Percentiles rank a stretch among this genome's conserved stretches.
Evolutionary conservation across 2,888 invertebrate genomes (phyloP).

Genomic region (Schrankia costaestrigalis): DNA sequence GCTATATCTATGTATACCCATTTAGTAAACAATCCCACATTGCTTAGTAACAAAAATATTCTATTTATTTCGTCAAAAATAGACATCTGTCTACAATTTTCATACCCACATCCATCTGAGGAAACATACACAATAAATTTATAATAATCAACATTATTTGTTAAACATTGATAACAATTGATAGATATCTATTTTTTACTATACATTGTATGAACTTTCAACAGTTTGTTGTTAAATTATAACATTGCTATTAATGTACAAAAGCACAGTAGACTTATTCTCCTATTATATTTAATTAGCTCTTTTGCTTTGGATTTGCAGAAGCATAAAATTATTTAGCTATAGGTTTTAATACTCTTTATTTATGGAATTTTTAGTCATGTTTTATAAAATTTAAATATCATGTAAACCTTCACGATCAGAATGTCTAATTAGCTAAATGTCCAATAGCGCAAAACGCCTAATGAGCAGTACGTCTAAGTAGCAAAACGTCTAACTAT

Average conservation of each 20-base stretch:
- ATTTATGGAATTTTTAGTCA: no score
- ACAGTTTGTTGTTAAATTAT: conserved; percentile 60
- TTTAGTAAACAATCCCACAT: conserved; percentile 70
- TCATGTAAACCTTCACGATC: no score
- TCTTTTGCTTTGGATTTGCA: conserved; percentile 22
- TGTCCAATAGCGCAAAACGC: no score
- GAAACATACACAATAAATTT: conserved; percentile 76
- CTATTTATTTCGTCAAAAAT: conserved; percentile 73
- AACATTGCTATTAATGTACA: conserved; percentile 44
- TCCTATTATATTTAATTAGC: conserved; percentile 32
- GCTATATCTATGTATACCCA: conserved; percentile 60
- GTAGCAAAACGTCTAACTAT: no score
- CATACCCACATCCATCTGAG: conserved; percentile 66
- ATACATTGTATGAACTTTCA: conserved; percentile 67
- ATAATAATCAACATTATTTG: conserved; percentile 75
- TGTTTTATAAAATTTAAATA: no score
- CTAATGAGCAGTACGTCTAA: no score
- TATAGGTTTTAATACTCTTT: no score
- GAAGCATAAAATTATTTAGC: conserved; percentile 4
- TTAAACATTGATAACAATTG: conserved; percentile 77
- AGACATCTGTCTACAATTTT: conserved; percentile 66
- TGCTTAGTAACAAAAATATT: conserved; percentile 74
- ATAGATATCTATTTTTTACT: conserved; percentile 69
- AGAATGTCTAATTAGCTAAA: no score
- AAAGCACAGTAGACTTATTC: conserved; percentile 46